Conservation (phyloP, 2,797 vertebrate species). For the Rousettus madagascariensis region DNA sequence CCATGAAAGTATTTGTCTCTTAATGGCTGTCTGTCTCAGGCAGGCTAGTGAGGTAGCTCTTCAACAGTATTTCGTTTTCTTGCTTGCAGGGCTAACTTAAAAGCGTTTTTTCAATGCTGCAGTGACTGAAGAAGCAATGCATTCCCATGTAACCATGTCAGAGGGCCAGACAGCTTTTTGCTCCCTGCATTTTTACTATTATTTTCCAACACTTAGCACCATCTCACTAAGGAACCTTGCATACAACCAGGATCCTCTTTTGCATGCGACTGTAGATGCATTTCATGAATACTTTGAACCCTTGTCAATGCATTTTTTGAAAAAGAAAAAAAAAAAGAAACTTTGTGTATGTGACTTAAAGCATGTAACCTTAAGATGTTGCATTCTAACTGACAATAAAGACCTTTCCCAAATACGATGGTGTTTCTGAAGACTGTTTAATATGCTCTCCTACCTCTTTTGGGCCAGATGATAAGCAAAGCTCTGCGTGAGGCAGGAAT, state of each 20-base stretch:
- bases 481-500: constrained; percentile 62
- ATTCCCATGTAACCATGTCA: constrained; percentile 96
- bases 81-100: constrained; percentile 99
- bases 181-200: constrained; percentile 89
- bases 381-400: constrained; percentile 99
- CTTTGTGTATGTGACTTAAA: constrained; percentile 99
- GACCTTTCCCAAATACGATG: constrained; percentile 99
- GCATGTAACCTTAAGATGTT: constrained; percentile 99
- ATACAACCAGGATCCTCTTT: constrained; percentile 85
- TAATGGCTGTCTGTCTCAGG: constrained; percentile 86
- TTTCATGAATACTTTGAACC: constrained; percentile 93
- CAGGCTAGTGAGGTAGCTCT: constrained; percentile 92
- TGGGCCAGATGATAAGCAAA: constrained; percentile 75
- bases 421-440: constrained; percentile 97
- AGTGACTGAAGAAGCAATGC: constrained; percentile 99
- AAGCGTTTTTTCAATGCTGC: constrained; percentile 98
- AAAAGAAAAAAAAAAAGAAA: constrained; percentile 87
- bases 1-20: constrained; percentile 79
- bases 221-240: constrained; percentile 92
- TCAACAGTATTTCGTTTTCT: constrained; percentile 98
- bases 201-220: constrained; percentile 89
- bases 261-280: constrained; percentile 96
- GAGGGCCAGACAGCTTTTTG: constrained; percentile 93
- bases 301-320: constrained; percentile 93
- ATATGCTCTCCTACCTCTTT: constrained; percentile 85